These are phyloP conservation scores for Acanthaster planci DNA, from an alignment of 35 echinoderm and acorn worm species.

Conservation along the genomic window DNA sequence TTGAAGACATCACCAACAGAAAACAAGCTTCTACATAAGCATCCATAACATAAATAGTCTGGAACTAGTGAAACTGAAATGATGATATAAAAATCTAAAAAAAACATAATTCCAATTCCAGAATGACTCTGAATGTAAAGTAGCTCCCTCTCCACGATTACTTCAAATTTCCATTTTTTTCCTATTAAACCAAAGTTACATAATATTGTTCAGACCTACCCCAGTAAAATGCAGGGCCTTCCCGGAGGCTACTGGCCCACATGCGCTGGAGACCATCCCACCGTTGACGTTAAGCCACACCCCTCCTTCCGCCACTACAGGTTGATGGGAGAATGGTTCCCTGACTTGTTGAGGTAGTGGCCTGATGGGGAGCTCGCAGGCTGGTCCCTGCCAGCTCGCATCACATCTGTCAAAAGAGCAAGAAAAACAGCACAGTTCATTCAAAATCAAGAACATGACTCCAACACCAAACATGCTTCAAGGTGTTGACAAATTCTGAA, in stretches of 20 bases:
- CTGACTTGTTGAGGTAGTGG: conserved; percentile 67
- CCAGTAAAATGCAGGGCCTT: conserved; percentile 70
- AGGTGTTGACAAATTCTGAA: too few species aligned
- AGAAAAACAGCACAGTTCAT: not conserved
- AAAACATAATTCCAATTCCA: too few species aligned
- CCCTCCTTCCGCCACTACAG: not conserved
- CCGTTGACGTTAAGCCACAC: conserved; percentile 74
- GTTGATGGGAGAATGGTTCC: conserved; percentile 61
- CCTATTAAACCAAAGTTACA: not conserved
- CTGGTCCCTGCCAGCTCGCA: conserved; percentile 62
- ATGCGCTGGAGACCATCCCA: conserved; percentile 48
- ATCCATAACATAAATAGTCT: too few species aligned
- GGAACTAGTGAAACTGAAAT: too few species aligned
- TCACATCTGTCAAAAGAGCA: conserved; percentile 64
- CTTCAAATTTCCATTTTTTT: not conserved
- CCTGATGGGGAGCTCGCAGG: conserved; percentile 55
- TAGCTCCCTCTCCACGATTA: too few species aligned
- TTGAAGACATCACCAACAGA: too few species aligned
- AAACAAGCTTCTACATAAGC: too few species aligned
- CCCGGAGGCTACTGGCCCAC: conserved; percentile 85
- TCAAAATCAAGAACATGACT: not conserved
- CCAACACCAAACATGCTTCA: not conserved
- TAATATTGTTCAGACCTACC: conserved; percentile 61
- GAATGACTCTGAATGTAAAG: too few species aligned
- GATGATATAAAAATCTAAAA: too few species aligned